Conservation (phyloP, 64 coral and sea anemone genomes). For the Stichodactyla helianthus region DNA sequence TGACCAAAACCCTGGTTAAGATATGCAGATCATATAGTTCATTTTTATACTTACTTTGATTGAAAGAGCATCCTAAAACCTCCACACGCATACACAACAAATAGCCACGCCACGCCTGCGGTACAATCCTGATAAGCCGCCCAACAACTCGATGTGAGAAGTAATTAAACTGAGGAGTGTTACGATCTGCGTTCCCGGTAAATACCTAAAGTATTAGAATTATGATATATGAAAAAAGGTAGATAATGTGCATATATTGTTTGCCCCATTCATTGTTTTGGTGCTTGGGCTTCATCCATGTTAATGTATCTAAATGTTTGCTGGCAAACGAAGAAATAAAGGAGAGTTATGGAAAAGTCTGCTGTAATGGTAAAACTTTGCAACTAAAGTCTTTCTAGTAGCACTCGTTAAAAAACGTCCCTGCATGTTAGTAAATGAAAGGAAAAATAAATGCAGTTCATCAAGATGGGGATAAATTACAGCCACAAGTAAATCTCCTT, state of each 20-base stretch:
- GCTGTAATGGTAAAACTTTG: too few relatives aligned
- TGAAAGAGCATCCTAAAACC: slow-evolving; percentile 70
- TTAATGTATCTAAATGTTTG: too few relatives aligned
- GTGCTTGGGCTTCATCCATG: too few relatives aligned
- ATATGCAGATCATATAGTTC: neutral
- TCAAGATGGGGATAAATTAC: neutral
- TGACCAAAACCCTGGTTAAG: too few relatives aligned
- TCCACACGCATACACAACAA: slow-evolving; percentile 74
- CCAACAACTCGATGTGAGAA: slow-evolving; percentile 63
- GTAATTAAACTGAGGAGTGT: slow-evolving; percentile 34
- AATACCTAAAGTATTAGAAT: slow-evolving; percentile 50
- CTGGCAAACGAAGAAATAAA: too few relatives aligned
- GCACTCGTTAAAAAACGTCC: too few relatives aligned
- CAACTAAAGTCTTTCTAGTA: too few relatives aligned
- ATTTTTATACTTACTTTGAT: slow-evolving; percentile 50
- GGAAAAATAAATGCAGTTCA: too few relatives aligned
- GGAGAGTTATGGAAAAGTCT: too few relatives aligned
- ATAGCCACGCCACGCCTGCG: slow-evolving; percentile 46
- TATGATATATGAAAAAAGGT: neutral
- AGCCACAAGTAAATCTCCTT: neutral
- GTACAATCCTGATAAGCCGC: slow-evolving; percentile 53
- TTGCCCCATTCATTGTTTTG: too few relatives aligned
- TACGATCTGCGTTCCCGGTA: slow-evolving; percentile 32
- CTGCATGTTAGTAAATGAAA: too few relatives aligned
- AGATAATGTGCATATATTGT: neutral